Evolutionary conservation across 2,113 vertebrate genomes (phyloP), one percentile per base, ranked within the genome.

Genomic region (Rynchops niger): DNA sequence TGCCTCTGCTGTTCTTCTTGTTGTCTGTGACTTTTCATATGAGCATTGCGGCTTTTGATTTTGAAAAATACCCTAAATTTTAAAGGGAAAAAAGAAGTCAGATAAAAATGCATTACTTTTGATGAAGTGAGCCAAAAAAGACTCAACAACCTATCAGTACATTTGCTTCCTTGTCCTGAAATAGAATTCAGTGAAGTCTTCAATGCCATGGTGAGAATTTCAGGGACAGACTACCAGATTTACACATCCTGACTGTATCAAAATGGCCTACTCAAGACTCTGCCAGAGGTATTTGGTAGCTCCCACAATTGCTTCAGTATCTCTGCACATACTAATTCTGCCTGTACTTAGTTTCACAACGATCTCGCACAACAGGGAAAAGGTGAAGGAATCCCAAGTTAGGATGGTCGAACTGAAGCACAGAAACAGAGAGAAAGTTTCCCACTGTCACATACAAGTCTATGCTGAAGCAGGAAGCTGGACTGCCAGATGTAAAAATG

Each of bases 1-100:
- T 99, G 98, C 73, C 98, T 97, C 92, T 98, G 98, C 74, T 98
- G 97, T n/a, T 99, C 99, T 76, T 99, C 99, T 40, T 99, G 97
- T 96, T 99, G 99, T 43, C 98, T 97, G 97, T 99, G 99, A 15
- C 98, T 99, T 94, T 99, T 99, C 99, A 99, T 99, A 96, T 99
- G 99, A 22, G 99, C 99, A 17, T 99, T 99, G 56, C 99, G 98
- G 96, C 99, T 99, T 98, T 99, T 99, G 96, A 99, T 99, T 98
- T 98, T 99, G 95, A 98, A 98, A 98, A 99, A 99, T 45, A 99
- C 98, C 97, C 99, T 99, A 72, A 43, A 86, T 78, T 84, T n/a
- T 86, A 74, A 95, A 83, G 36, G 38, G 14, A 9, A 43, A 73
- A 42, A 59, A 85, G 76, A 92, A 82, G n/a, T 36, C 55, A 93